phyloP scores from a whole-genome alignment of 1,140 invertebrate species.

The Leguminivora glycinivorella region DNA sequence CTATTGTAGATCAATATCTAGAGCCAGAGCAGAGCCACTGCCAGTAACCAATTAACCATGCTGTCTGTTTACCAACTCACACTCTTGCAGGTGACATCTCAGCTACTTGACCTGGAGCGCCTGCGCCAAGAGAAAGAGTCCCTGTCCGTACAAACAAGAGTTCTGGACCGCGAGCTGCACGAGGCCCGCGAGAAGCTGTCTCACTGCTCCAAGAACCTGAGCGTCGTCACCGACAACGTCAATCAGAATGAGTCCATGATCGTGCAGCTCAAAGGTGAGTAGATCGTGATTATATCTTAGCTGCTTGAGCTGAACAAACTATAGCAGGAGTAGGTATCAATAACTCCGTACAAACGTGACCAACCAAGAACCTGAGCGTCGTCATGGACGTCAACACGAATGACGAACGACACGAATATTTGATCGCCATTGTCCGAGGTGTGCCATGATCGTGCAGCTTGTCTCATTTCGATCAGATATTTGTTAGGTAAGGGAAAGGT shows the following conservation, averaged over 20 bases:
- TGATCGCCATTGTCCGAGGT: no score
- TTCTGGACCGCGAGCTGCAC: conserved; percentile 82
- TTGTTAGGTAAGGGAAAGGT: no score
- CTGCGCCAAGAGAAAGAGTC: conserved; percentile 85
- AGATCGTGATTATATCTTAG: conserved; percentile 61
- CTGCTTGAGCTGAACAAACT: conserved; percentile 83
- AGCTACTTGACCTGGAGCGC: conserved; percentile 84
- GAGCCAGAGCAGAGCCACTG: no score
- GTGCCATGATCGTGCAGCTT: no score
- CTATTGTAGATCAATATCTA: no score
- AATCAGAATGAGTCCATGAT: conserved; percentile 84
- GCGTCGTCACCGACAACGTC: conserved; percentile 83
- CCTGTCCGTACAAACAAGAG: conserved; percentile 82
- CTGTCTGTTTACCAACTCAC: background rate
- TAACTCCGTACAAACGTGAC: no score
- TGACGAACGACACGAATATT: no score
- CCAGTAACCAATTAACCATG: no score
- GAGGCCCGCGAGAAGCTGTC: conserved; percentile 84
- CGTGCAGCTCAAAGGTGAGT: conserved; percentile 83
- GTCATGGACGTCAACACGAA: no score
- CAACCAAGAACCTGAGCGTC: no score
- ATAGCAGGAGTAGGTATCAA: no score
- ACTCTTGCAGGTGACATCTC: conserved; percentile 65
- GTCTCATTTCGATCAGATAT: no score
- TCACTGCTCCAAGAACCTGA: conserved; percentile 81